phyloP scores from a whole-genome alignment of 2,888 invertebrate species.

The Stenotaenia linearis region DNA sequence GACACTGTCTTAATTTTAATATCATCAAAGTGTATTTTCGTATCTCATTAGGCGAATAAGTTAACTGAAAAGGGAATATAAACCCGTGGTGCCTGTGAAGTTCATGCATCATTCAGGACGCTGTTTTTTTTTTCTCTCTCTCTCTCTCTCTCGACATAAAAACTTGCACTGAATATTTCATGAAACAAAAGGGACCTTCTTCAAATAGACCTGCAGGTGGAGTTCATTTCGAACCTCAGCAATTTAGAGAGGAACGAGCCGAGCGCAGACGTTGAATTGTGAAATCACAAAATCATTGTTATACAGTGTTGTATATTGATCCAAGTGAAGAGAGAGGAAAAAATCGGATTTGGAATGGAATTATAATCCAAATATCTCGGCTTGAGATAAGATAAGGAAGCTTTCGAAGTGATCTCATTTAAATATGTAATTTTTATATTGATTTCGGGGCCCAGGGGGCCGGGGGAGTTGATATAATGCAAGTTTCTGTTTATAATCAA shows the following conservation, averaged over 20 bases:
- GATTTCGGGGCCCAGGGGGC: neutral
- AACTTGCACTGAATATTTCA: neutral
- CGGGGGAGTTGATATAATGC: neutral
- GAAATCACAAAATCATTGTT: neutral
- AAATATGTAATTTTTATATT: neutral
- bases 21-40: neutral
- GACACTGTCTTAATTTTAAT: neutral
- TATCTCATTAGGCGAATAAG: neutral
- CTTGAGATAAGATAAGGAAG: neutral
- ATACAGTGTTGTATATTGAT: neutral
- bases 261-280: neutral
- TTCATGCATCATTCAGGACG: neutral
- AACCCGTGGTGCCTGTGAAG: neutral
- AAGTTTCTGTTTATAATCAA: neutral
- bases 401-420: neutral
- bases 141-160: neutral
- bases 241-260: neutral
- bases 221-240: neutral
- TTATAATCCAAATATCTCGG: neutral
- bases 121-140: neutral
- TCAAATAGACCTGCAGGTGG: neutral
- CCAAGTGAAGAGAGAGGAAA: neutral
- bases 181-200: neutral
- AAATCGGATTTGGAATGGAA: neutral
- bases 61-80: neutral